These are phyloP conservation scores for Agrotis exclamationis DNA, from an alignment of 2,888 invertebrate genomes.

Conservation along the genomic window DNA sequence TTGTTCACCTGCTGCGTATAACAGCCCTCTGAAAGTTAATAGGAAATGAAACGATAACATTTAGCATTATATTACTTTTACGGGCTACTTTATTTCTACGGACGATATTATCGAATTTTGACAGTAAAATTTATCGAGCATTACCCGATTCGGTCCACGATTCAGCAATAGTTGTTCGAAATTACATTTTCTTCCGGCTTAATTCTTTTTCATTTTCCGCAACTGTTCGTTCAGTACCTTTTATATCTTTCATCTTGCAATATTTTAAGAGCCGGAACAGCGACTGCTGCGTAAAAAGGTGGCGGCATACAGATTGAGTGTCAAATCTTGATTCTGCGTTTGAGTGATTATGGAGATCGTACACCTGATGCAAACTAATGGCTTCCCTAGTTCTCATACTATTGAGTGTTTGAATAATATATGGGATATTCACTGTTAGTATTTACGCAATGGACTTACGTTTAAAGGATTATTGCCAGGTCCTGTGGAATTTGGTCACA, in stretches of 20 bases:
- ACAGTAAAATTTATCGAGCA: slow-evolving; percentile 64
- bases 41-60: slow-evolving; percentile 41
- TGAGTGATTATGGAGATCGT: slow-evolving; percentile 39
- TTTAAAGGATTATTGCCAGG: neutral
- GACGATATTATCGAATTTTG: slow-evolving; percentile 63
- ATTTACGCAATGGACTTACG: neutral
- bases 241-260: slow-evolving; percentile 54
- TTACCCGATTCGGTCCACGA: slow-evolving; percentile 51
- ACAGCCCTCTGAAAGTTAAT: slow-evolving; percentile 38
- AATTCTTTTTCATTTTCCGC: slow-evolving; percentile 63
- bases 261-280: slow-evolving; percentile 46
- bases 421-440: neutral
- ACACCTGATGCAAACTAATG: slow-evolving; percentile 43
- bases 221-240: slow-evolving; percentile 43
- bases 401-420: neutral
- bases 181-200: slow-evolving; percentile 57
- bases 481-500: neutral
- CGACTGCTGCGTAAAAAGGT: slow-evolving; percentile 29
- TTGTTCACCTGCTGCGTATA: slow-evolving; percentile 29
- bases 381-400: neutral
- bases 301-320: slow-evolving; percentile 43
- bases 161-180: slow-evolving; percentile 57
- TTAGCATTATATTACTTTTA: slow-evolving; percentile 59
- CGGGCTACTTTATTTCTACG: slow-evolving; percentile 56
- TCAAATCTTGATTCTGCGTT: slow-evolving; percentile 44